Evolutionary conservation across 1,140 invertebrate species (phyloP), one percentile per base, ranked within the genome.

Genomic region (Limonius californicus): DNA sequence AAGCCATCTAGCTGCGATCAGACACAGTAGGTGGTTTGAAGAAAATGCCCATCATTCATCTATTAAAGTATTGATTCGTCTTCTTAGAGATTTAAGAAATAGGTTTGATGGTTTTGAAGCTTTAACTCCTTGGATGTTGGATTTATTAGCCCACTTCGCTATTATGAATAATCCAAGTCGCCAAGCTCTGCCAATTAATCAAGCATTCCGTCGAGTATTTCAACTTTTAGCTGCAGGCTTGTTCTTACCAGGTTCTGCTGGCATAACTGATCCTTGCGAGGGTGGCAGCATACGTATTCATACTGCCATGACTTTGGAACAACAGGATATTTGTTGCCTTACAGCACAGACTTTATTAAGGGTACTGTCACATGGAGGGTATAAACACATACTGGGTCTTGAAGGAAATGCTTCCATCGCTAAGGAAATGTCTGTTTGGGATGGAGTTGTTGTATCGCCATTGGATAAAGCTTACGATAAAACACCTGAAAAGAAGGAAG

Each of bases 11-110:
- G 92, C 94, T 1, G 94, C 95, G 0, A 96, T 99, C 45, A 81
- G 95, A 59, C 96, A 99, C 77, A 91, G 92, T 30, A 86, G 95
- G 2, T 99, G 97, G 96, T 98, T 99, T 78, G 97, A 99, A 76
- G 96, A 99, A 80, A 97, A 97, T 78, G 95, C 94, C 4, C 94
- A 94, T 76, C 95, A 98, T 78, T 97, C 96, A 2, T 94, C 94
- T 23, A 95, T 99, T 54, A 98, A 98, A 83, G 92, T 96, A 11
- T 78, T 99, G 0, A 97, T 99, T 66, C 84, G 97, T 11, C 82
- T 99, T 15, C 78, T 99, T 1, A 86, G 94, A 68, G 96, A 99
- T 79, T 82, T 99, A 64, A 86, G 90, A 68, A 87, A 85, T 45
- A 84, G 96, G 57, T 97, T 95, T 79, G 85, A 94, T 67, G 94